phyloP scores from a whole-genome alignment of 2,888 invertebrate genomes.

The Bhutanitis thaidina region DNA sequence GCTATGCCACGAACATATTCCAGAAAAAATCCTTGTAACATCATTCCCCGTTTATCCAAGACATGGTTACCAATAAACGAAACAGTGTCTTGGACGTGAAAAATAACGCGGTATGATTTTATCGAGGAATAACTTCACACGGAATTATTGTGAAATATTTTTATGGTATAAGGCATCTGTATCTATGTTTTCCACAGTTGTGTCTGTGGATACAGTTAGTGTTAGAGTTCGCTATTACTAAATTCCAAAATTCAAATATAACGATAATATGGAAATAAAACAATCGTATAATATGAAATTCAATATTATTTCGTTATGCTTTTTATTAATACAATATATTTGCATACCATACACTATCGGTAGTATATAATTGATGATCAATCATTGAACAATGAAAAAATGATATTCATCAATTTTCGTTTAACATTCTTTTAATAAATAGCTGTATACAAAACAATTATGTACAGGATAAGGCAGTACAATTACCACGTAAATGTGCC shows the following conservation, averaged over 20 bases:
- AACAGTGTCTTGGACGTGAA: too few relatives aligned
- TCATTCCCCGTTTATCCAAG: too few relatives aligned
- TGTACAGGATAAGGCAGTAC: constrained; percentile 79
- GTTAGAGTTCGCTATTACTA: too few relatives aligned
- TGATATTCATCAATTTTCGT: constrained; percentile 74
- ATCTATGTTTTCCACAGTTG: too few relatives aligned
- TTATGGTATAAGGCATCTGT: too few relatives aligned
- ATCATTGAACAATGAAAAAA: constrained; percentile 77
- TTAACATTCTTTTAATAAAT: constrained; percentile 80
- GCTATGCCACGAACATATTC: too few relatives aligned
- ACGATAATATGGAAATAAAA: constrained; percentile 47
- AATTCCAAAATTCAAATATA: not conserved
- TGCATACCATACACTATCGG: constrained; percentile 77
- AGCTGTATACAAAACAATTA: constrained; percentile 81
- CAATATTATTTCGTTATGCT: constrained; percentile 80
- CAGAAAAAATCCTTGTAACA: too few relatives aligned
- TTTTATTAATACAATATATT: constrained; percentile 80
- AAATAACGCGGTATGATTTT: too few relatives aligned
- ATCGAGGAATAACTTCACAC: too few relatives aligned
- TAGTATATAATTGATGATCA: constrained; percentile 77
- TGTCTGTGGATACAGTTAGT: too few relatives aligned
- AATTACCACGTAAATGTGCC: constrained; percentile 76
- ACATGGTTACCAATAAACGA: too few relatives aligned
- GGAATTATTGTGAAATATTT: too few relatives aligned
- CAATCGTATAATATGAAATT: constrained; percentile 72